phyloP scores from a whole-genome alignment of 64 coral and sea anemone genomes.

The Catalaphyllia jardinei region DNA sequence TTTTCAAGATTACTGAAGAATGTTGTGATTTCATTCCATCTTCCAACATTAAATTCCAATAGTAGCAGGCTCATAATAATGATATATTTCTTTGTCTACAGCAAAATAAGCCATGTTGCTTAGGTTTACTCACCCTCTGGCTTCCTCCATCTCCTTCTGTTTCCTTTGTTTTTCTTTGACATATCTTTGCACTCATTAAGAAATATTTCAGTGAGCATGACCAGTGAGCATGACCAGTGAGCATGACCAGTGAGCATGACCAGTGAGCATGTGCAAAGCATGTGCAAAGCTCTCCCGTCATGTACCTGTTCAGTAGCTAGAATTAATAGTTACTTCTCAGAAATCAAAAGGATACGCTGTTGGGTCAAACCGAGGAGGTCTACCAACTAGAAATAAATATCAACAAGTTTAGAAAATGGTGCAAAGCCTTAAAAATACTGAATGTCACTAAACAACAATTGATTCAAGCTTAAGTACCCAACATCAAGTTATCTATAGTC shows the following conservation, averaged over 20 bases:
- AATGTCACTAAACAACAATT: not conserved
- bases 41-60: too few relatives aligned
- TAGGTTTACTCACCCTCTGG: slow-evolving; percentile 42
- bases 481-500: too few relatives aligned
- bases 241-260: too few relatives aligned
- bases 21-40: too few relatives aligned
- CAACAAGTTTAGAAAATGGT: not conserved
- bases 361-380: slow-evolving; percentile 71
- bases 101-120: not conserved
- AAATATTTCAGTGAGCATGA: not conserved
- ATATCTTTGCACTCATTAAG: slow-evolving; percentile 51
- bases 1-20: too few relatives aligned
- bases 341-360: slow-evolving; percentile 80
- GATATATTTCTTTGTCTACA: not conserved
- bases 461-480: too few relatives aligned
- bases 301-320: too few relatives aligned
- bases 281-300: too few relatives aligned
- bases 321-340: not conserved
- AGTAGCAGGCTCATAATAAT: too few relatives aligned
- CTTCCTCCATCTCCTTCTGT: slow-evolving; percentile 48
- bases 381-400: slow-evolving; percentile 29
- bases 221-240: too few relatives aligned
- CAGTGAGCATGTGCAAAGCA: too few relatives aligned
- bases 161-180: slow-evolving; percentile 89
- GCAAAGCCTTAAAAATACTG: not conserved